A percentile compares a stretch with the other conserved stretches of the same genome.
phyloP scores from a whole-genome alignment of 37 sponge, comb jelly and placozoan genomes.

The Trichoplax adhaerens region DNA sequence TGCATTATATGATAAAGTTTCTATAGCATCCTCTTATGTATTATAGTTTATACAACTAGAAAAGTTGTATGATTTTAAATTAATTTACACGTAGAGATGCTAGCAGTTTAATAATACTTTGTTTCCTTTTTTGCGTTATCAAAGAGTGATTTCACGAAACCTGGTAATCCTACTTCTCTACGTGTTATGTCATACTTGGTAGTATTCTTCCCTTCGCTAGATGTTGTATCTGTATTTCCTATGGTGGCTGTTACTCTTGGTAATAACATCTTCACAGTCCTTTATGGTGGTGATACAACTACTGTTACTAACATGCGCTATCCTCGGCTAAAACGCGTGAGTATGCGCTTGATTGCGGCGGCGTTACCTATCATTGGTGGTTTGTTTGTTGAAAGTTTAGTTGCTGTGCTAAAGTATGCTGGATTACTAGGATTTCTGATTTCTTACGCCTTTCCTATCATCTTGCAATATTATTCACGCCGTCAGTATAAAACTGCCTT shows the following conservation, averaged over 20 bases:
- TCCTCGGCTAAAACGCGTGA: not conserved
- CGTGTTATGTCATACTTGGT: conserved; percentile 54
- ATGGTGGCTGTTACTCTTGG: conserved; percentile 38
- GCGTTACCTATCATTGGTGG: conserved; percentile 43
- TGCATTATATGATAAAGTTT: no score
- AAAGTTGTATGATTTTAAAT: no score
- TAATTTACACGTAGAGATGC: no score
- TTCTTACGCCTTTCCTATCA: conserved; percentile 52
- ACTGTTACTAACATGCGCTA: conserved; percentile 2
- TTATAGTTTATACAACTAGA: no score
- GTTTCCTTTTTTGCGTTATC: no score
- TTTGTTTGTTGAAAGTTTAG: conserved; percentile 59
- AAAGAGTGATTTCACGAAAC: no score
- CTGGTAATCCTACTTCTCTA: conserved; percentile 4
- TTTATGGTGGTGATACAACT: conserved; percentile 34
- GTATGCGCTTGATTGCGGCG: conserved; percentile 28
- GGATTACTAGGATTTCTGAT: conserved; percentile 60
- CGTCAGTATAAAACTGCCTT: no score
- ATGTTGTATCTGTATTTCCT: conserved; percentile 70
- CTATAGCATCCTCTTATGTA: no score
- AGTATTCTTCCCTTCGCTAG: conserved; percentile 72
- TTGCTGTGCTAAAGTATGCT: conserved; percentile 63
- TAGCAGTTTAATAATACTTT: no score
- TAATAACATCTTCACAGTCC: conserved; percentile 50
- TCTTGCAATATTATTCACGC: conserved; percentile 26